Base-by-base conservation (phyloP, 2,113 vertebrate species). In the Callopanchax toddi region DNA sequence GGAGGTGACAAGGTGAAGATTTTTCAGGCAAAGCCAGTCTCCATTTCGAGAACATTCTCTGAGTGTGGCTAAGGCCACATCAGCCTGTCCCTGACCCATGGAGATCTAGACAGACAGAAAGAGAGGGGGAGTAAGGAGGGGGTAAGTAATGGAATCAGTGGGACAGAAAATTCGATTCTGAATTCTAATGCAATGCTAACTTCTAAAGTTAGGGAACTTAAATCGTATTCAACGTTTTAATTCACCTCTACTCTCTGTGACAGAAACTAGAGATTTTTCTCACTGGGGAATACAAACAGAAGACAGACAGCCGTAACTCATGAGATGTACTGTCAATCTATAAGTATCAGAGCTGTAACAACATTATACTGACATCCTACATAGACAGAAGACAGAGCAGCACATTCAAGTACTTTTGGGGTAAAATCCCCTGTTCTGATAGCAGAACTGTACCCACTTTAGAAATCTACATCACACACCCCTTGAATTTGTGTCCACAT, bases 21-120 rank as follows among this genome's bases (percentile, higher is more conserved):
- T 99, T 88, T 99, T 99, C 67, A 99, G 91, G 79, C 97, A 99
- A 34, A 99, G 91, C 97, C 97, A 99, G 59, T 96, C 94, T 85
- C 96, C 96, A 23, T 84, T 95, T 16, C 48, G 78, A 21, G 95
- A 93, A 81, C 94, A 97, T 81, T 98, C 95, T 79, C 91, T 94
- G 60, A 99, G 90, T 53, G 93, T 91, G 1, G 95, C 95, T 85
- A 98, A 91, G 54, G 97, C 97, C 82, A 97, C 78, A 51, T 98
- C 97, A 71, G 97, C 95, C 88, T 99, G 97, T 67, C 97, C 97
- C 86, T 99, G 97, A 61, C 97, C 97, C 97, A 99, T 97, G 16
- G 97, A 97, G 87, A 99, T 93, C 97, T 99, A 80, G 39, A 86
- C 60, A 83, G 51, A 64, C 53, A 83, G 57, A 67, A 22, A 25